Evolutionary conservation across 1,140 invertebrate genomes (phyloP), one percentile per base, ranked within the genome.

Genomic region (Aphidius ervi): DNA sequence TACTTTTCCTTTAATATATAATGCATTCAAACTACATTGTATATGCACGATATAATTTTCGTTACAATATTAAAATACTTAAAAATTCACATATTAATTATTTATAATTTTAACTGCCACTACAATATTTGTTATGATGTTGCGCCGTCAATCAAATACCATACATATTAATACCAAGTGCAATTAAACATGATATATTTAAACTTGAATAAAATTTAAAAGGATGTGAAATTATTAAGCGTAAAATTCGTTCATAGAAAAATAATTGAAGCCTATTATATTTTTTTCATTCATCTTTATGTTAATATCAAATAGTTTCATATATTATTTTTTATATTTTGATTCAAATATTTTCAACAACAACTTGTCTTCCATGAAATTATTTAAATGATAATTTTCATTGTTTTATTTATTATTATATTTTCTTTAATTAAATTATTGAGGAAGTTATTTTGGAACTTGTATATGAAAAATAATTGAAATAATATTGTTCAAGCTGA

Each of bases 161-260:
- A 16, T 16, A 16, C 16, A 16, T 16, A 16, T 16, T 16, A 16
- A 16, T 16, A 16, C 16, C 16, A 16, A 16, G 16, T 16, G 39
- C 39, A 54, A 41, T 54, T 42, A 54, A 54, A 31, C 2, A 54
- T 41, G 52, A 40, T 41, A 43, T 42, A 40, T 54, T 54, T 31
- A 31, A 31, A 31, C 23, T 31, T 31, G 23, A 31, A 31, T 31
- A 31, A 31, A 3, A 31, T 31, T 31, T 31, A 31, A 31, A 31
- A 54, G 52, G 52, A 54, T 54, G 52, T 54, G 52, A 54, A 42
- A 54, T 54, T 54, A 54, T 54, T 42, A 39, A 54, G 40, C 52
- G 52, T 54, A 54, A 54, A 54, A 54, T 54, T 54, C 39, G 52
- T 54, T 54, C 52, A 54, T 54, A 54, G 52, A 54, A 54, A 54